Evolutionary conservation across 2,113 vertebrate species (phyloP), one percentile per base, ranked within the genome.

Genomic region (Odontesthes bonariensis): DNA sequence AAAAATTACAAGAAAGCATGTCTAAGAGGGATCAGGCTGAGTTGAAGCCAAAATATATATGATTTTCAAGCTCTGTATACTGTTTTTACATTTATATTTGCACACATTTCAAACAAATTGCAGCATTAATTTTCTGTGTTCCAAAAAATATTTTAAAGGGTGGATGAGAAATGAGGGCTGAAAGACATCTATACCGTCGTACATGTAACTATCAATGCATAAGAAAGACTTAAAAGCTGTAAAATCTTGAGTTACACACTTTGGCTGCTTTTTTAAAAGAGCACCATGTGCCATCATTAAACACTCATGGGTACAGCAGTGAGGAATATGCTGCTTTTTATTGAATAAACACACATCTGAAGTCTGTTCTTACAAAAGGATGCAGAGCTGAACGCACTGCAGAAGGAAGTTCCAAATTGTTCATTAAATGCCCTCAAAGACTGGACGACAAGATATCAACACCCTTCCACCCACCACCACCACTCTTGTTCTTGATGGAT

Each of bases 401-500:
- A 63, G 55, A 56, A 35, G 58, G 46, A 61, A 56, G 2, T 31
- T 59, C 38, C 40, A 61, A 73, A 88, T 68, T 68, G 66, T 83
- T 89, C 75, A 81, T 84, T 79, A 82, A 89, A 90, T 66, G 53
- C 17, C 72, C 14, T 38, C n/a, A 75, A 58, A 60, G 78, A 71
- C 47, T 68, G 77, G 57, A 64, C 79, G 62, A 81, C 83, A 83
- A 73, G 68, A 84, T 68, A 49, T 38, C 6, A 60, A 44, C 66
- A 38, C 31, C 40, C 56, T 27, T 23, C 60, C 38, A 3, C 6
- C 17, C 35, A 31, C 58, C 52, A 46, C 31, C 70, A 19, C 44
- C 66, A 46, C 67, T 67, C 69, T 72, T 6, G n/a, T 62, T 64
- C 75, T 74, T 89, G 88, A 90, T 86, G 81, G 83, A 87, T 90